Evolutionary conservation across 2,113 vertebrate species (phyloP).

Genomic region (Cygnus buccinator): DNA sequence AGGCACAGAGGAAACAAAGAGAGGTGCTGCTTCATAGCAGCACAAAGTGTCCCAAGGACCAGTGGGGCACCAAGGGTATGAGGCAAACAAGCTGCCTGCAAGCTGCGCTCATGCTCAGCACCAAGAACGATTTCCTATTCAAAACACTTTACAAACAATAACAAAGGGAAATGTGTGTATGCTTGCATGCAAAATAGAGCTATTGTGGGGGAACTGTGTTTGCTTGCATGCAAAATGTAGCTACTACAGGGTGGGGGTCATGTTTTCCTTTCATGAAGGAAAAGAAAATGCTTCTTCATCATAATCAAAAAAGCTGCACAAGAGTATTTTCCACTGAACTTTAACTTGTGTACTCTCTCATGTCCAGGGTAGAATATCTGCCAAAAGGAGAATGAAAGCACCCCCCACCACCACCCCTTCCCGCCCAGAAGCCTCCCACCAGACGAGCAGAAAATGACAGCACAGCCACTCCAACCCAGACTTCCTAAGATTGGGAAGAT

Average conservation of each 20-base stretch:
- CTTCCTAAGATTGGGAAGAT: background rate
- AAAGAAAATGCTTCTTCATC: background rate
- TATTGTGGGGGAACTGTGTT: conserved; percentile 6
- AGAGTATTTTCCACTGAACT: background rate
- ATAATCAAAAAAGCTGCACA: background rate
- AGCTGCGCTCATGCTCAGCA: background rate
- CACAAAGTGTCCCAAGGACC: background rate
- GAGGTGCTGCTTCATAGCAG: background rate
- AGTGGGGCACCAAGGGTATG: background rate
- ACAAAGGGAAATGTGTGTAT: background rate
- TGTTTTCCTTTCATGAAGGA: background rate
- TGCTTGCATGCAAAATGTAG: conserved; percentile 7
- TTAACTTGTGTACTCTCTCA: background rate
- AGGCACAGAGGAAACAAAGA: background rate
- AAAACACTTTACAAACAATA: background rate
- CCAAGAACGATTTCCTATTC: background rate
- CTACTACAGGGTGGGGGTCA: background rate
- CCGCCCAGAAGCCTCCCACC: background rate
- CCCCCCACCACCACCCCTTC: too few species aligned
- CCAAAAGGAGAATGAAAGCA: background rate
- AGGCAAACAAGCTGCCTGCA: background rate
- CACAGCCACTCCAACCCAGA: accelerated
- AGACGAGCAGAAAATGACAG: background rate
- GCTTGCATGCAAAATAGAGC: conserved; percentile 5
- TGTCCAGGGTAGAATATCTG: background rate